phyloP scores from a whole-genome alignment of 2,113 vertebrate species.

The Pogona vitticeps region DNA sequence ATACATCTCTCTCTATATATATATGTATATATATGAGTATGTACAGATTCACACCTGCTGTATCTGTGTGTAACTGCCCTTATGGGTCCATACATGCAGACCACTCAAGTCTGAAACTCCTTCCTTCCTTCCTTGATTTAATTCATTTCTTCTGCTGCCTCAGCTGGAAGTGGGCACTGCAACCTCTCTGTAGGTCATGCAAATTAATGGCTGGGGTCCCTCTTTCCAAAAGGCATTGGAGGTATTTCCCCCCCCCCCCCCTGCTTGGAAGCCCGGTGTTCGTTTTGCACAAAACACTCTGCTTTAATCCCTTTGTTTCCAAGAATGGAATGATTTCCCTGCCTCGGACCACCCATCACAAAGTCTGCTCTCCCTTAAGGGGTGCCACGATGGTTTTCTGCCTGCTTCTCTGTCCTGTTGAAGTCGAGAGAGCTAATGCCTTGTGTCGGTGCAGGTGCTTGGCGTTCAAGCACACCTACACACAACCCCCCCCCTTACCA shows the following conservation, averaged over 20 bases:
- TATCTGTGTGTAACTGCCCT: too few relatives aligned
- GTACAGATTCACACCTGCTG: too few relatives aligned
- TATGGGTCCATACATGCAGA: too few relatives aligned
- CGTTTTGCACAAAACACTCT: conserved; percentile 30
- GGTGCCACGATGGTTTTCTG: conserved; percentile 40
- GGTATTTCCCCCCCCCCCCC: too few relatives aligned
- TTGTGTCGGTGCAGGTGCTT: conserved; percentile 45
- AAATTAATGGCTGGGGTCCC: background rate
- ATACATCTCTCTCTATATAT: too few relatives aligned
- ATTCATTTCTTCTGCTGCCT: too few relatives aligned
- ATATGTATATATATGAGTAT: too few relatives aligned
- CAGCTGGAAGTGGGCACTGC: background rate
- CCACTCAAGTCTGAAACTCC: background rate
- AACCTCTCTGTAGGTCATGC: background rate
- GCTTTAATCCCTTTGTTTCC: background rate
- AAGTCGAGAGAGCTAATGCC: conserved; percentile 60
- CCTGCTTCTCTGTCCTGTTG: conserved; percentile 55
- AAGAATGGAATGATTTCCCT: background rate
- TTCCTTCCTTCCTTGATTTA: background rate
- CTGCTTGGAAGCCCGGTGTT: conserved; percentile 21
- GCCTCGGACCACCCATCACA: background rate
- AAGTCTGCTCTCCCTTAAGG: conserved; percentile 52
- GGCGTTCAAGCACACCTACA: background rate
- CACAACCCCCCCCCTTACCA: background rate
- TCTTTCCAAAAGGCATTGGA: background rate